Evolutionary conservation across 2,113 vertebrate species (phyloP).

Genomic region (Ciconia stormi): DNA sequence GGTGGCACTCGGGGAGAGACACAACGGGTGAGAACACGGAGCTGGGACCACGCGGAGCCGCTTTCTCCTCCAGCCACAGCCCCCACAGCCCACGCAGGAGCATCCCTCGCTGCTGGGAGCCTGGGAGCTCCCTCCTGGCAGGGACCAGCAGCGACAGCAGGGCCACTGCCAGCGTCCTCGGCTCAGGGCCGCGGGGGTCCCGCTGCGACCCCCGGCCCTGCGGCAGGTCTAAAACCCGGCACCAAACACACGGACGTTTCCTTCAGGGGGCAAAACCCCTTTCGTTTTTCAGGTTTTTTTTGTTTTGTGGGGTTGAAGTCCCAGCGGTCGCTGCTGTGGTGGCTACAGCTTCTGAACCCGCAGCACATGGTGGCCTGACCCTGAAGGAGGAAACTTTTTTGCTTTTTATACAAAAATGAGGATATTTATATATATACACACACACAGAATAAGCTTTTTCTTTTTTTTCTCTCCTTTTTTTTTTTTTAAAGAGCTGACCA

Average conservation of each 20-base stretch:
- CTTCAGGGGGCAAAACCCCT: background rate
- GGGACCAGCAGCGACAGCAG: background rate
- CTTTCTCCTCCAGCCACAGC: background rate
- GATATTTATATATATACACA: background rate
- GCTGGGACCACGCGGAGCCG: fast-evolving
- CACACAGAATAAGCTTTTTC: background rate
- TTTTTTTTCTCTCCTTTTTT: background rate
- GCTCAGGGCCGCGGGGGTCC: background rate
- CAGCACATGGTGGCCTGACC: background rate
- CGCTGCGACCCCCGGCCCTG: background rate
- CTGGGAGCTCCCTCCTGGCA: background rate
- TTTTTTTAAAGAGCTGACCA: background rate
- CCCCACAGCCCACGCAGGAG: background rate
- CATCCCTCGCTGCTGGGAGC: background rate
- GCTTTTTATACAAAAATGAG: background rate
- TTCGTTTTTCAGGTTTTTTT: background rate
- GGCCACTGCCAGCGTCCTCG: background rate
- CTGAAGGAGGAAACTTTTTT: background rate
- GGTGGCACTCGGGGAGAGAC: background rate
- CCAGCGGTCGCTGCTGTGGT: fast-evolving
- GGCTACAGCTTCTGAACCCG: background rate
- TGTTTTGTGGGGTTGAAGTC: background rate
- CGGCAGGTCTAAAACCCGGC: background rate
- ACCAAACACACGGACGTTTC: background rate
- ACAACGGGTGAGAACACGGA: background rate